phyloP scores from a whole-genome alignment of 1,140 invertebrate species.

The Trypoxylus dichotomus region DNA sequence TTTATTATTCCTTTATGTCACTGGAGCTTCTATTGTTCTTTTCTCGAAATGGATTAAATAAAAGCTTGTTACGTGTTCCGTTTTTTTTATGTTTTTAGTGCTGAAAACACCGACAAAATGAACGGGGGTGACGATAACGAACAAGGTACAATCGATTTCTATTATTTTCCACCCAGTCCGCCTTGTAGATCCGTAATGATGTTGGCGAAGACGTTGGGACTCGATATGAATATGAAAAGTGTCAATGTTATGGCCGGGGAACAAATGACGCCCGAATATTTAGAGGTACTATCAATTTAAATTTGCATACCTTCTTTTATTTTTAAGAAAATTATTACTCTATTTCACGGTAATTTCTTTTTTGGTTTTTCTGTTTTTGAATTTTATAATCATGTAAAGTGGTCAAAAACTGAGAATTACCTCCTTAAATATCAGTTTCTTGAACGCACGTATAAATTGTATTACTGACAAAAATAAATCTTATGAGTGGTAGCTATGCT shows the following conservation, averaged over 20 bases:
- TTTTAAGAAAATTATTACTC: too few species aligned
- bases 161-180: constrained; percentile 54
- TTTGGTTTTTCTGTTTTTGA: too few species aligned
- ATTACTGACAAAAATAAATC: too few species aligned
- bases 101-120: neutral
- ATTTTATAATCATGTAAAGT: too few species aligned
- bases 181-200: constrained; percentile 55
- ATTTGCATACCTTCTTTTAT: too few species aligned
- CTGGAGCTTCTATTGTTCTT: neutral
- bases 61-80: neutral
- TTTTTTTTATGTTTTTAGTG: neutral
- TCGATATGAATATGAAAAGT: constrained; percentile 52
- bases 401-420: too few species aligned
- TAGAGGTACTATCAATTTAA: constrained; percentile 5
- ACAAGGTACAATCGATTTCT: constrained; percentile 48
- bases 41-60: neutral
- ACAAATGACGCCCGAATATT: constrained; percentile 18
- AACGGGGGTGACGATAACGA: neutral
- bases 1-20: too few species aligned
- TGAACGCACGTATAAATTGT: too few species aligned
- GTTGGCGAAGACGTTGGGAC: constrained; percentile 52
- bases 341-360: too few species aligned
- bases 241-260: constrained; percentile 47
- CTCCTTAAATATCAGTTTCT: too few species aligned
- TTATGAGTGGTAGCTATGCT: too few species aligned